A percentile compares a stretch with the other conserved stretches of the same genome.
phyloP scores from a whole-genome alignment of 2,113 vertebrate species.

The Gymnogyps californianus region DNA sequence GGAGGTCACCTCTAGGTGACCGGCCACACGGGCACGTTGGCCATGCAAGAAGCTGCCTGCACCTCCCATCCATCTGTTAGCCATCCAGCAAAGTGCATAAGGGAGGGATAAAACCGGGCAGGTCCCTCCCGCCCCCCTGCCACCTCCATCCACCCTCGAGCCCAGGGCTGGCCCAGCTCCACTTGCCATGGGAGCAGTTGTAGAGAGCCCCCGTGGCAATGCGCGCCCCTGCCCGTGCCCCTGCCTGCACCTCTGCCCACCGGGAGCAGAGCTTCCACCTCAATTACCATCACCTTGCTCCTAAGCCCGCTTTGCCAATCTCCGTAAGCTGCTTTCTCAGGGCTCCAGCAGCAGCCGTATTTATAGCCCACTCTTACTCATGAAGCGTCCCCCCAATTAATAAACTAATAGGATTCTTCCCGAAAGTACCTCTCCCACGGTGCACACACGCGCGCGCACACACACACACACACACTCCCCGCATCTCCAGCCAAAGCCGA shows the following conservation, averaged over 20 bases:
- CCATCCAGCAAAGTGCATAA: neutral
- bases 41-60: neutral
- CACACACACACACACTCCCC: neutral
- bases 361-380: constrained; percentile 58
- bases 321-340: constrained; percentile 50
- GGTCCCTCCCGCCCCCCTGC: neutral
- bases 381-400: constrained; percentile 9
- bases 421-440: neutral
- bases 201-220: neutral
- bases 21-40: fast-evolving
- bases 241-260: neutral
- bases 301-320: constrained; percentile 49
- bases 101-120: neutral
- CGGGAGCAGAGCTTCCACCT: neutral
- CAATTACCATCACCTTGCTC: constrained; percentile 39
- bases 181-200: neutral
- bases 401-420: constrained; percentile 63
- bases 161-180: neutral
- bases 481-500: neutral
- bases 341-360: neutral
- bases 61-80: neutral
- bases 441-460: neutral
- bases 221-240: neutral
- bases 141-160: neutral
- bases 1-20: neutral